Conservation (phyloP, 2,888 invertebrate species). For the Idaea dimidiata region DNA sequence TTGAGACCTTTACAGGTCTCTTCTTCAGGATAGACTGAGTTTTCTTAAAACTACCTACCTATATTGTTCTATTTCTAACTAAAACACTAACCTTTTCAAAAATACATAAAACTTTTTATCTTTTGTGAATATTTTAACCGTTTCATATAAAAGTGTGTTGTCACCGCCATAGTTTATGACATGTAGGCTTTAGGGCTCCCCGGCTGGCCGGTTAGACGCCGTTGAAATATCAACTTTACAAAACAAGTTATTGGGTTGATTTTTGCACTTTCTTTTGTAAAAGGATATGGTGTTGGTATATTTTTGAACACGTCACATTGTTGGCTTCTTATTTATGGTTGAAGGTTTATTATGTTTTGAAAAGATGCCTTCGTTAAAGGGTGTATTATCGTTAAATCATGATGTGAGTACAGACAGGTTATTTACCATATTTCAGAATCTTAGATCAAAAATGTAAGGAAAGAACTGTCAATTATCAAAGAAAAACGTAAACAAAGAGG, state of each 20-base stretch:
- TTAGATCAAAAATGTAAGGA: too few species aligned
- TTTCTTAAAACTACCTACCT: too few species aligned
- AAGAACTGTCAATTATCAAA: too few species aligned
- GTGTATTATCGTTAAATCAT: not conserved
- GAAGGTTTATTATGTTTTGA: not conserved
- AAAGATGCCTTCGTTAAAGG: not conserved
- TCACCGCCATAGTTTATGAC: not conserved
- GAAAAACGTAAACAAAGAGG: too few species aligned
- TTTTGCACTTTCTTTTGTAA: not conserved
- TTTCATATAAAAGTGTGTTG: not conserved
- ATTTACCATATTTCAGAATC: not conserved
- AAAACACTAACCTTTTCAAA: not conserved
- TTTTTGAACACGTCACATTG: not conserved
- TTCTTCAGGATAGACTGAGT: too few species aligned
- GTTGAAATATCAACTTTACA: not conserved
- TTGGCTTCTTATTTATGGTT: conserved; percentile 1
- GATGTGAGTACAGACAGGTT: not conserved
- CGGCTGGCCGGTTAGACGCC: not conserved
- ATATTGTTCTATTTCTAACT: not conserved
- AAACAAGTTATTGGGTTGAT: not conserved
- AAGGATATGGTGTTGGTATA: not conserved
- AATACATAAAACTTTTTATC: not conserved
- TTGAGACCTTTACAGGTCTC: too few species aligned
- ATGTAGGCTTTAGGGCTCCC: not conserved
- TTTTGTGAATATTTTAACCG: conserved; percentile 1